phyloP scores from a whole-genome alignment of 2,113 vertebrate species.

The Deroptyus accipitrinus region DNA sequence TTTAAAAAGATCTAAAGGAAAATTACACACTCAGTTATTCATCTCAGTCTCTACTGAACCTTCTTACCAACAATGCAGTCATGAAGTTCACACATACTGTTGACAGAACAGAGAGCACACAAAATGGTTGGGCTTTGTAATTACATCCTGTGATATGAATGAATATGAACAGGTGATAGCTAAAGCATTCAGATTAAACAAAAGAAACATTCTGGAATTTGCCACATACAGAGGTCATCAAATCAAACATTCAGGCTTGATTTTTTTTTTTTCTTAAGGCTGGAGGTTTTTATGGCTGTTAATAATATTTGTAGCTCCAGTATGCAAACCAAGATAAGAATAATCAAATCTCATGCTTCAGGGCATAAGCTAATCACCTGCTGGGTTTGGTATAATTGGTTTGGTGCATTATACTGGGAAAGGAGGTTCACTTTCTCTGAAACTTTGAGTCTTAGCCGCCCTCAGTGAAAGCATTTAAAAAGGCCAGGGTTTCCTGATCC shows the following conservation, averaged over 20 bases:
- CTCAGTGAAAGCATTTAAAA: background rate
- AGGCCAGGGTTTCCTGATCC: constrained; percentile 8
- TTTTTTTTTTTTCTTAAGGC: background rate
- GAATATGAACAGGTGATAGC: background rate
- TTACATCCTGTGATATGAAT: background rate
- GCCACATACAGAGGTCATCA: background rate
- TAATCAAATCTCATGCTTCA: constrained; percentile 65
- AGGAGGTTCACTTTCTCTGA: constrained; percentile 14
- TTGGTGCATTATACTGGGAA: constrained; percentile 20
- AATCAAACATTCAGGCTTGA: background rate
- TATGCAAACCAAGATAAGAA: constrained; percentile 48
- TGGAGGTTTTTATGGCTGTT: constrained; percentile 10
- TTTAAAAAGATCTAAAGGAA: background rate
- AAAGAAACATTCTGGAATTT: background rate
- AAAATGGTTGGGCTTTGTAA: background rate
- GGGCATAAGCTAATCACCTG: constrained; percentile 58
- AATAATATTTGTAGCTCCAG: constrained; percentile 28
- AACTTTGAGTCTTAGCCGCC: background rate
- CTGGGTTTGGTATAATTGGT: constrained; percentile 42
- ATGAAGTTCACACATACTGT: background rate
- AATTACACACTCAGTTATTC: background rate
- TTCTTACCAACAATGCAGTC: background rate
- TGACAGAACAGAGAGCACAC: background rate
- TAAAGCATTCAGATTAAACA: background rate
- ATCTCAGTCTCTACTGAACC: background rate